Evolutionary conservation across 2,113 vertebrate genomes (phyloP), one percentile per base, ranked within the genome.

Genomic region (Mirounga angustirostris): DNA sequence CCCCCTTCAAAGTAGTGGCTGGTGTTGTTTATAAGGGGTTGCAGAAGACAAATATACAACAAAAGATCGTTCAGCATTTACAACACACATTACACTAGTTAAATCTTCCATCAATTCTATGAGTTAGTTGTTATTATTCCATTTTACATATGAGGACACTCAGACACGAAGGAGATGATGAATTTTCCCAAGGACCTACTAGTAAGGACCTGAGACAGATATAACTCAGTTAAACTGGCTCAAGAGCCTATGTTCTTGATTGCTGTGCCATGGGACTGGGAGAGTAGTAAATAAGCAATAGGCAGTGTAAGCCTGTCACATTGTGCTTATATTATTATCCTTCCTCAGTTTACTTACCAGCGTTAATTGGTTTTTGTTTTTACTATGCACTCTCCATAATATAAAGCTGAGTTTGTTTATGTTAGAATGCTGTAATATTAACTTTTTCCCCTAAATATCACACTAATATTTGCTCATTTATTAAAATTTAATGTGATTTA

Each of bases 361-460:
- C 56, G n/a, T 21, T 28, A 91, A 7, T 59, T 71, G 63, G 5
- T 16, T 50, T 89, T 88, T 89, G 24, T 12, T 30, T 30, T 58
- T 54, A 43, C 59, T 43, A 12, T 43, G 61, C 19, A 16, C 9
- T 88, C 19, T 63, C 8, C 52, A 19, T 84, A 14, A 56, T 88
- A 50, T 83, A 79, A 54, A 94, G 18, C 79, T 65, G 24, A 84
- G 61, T 94, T 92, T 61, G 16, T 88, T 89, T 85, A 4, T 85
- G 9, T 93, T 78, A 78, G 24, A 56, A 83, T 76, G 59, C n/a
- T 71, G 0, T 61, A 28, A 40, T 88, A 33, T 69, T 59, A 54
- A 54, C 18, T 36, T 3, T 74, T 33, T 30, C 28, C 10, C 16
- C 40, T 11, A 19, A 95, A 79, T 22, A 79, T 61, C 36, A 59